Evolutionary conservation across 2,888 invertebrate species (phyloP).

Genomic region (Blomia tropicalis): DNA sequence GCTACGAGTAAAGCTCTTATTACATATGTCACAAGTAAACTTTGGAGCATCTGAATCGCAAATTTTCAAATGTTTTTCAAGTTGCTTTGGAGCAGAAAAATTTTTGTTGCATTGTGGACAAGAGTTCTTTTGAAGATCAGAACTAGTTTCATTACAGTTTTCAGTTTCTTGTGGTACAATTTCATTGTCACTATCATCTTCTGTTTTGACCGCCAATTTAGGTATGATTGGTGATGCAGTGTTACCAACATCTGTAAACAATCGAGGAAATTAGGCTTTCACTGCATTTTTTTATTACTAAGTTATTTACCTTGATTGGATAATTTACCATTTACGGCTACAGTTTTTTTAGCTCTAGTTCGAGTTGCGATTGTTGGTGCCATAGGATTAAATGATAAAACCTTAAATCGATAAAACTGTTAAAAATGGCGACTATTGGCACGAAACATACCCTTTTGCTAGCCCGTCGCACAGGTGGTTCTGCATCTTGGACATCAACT

Average conservation of each 20-base stretch:
- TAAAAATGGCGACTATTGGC: too few species aligned
- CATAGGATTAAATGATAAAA: too few species aligned
- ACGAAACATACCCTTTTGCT: not conserved
- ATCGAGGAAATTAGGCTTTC: too few species aligned
- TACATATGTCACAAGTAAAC: constrained; percentile 45
- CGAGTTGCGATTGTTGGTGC: not conserved
- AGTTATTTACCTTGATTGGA: too few species aligned
- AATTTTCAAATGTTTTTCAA: constrained; percentile 51
- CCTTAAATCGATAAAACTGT: too few species aligned
- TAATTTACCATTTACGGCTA: too few species aligned
- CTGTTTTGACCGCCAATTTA: too few species aligned
- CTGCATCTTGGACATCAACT: not conserved
- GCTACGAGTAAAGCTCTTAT: constrained; percentile 49
- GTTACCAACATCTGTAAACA: too few species aligned
- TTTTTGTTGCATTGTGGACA: constrained; percentile 22
- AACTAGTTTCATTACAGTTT: not conserved
- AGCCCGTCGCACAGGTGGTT: not conserved
- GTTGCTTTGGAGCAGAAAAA: constrained; percentile 59
- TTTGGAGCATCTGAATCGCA: constrained; percentile 42
- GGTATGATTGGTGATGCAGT: too few species aligned
- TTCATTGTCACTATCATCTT: too few species aligned
- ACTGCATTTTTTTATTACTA: too few species aligned
- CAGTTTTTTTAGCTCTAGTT: not conserved
- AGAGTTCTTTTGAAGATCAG: not conserved
- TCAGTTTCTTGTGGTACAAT: too few species aligned